Conservation (phyloP, 2,888 invertebrate genomes). For the Pseudanteris insignis region DNA sequence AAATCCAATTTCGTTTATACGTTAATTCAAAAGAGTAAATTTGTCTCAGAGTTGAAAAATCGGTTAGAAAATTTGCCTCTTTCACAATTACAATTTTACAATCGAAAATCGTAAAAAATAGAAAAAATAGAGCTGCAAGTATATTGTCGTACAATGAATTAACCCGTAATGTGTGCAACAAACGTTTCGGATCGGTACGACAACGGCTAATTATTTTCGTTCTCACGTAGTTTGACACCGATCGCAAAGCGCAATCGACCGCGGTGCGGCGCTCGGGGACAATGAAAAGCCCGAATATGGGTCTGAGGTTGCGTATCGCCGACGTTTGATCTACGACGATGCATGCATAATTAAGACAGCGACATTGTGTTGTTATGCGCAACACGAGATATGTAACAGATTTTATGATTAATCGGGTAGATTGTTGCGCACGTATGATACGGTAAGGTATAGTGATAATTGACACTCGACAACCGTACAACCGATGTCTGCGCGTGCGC, state of each 20-base stretch:
- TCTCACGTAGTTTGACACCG: no score
- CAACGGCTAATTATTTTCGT: conserved; percentile 17
- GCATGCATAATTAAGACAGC: conserved; percentile 13
- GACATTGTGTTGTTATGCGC: conserved; percentile 15
- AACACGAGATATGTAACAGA: conserved; percentile 24
- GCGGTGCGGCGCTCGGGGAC: conserved; percentile 13
- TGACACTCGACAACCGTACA: conserved; percentile 28
- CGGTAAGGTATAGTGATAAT: conserved; percentile 24
- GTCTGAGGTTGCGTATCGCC: conserved; percentile 15
- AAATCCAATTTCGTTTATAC: no score
- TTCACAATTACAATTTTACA: no score
- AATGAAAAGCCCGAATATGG: conserved; percentile 21
- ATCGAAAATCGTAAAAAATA: no score
- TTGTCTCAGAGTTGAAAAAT: no score
- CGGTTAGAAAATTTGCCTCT: no score
- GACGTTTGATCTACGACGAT: conserved; percentile 23
- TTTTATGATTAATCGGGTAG: conserved; percentile 31
- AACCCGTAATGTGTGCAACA: no score
- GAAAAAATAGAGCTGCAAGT: no score
- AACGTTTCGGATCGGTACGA: no score
- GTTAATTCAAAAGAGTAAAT: no score
- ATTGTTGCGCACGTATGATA: conserved; percentile 21
- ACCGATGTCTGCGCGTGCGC: conserved; percentile 9
- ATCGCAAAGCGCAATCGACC: not conserved
- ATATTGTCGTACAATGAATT: no score